Base-by-base conservation (phyloP, 30 jellyfish, hydroid and myxozoan genomes). In the Aurelia sp. region DNA sequence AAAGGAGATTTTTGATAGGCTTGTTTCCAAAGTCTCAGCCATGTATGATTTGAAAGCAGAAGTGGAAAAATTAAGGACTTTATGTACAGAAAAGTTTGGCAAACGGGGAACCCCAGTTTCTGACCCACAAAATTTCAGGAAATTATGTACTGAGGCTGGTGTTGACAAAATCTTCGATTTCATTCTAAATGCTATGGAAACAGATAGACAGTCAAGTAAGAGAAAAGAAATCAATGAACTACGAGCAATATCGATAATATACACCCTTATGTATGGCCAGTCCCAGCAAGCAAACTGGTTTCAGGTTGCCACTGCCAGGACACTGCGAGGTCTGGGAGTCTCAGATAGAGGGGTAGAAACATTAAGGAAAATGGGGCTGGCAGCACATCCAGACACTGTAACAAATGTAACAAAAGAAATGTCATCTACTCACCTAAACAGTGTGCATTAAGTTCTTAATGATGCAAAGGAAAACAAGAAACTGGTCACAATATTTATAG, bases 161-260 rank as follows among this genome's bases (percentile, higher is more conserved):
- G 68, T 8, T 58, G 68, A 58, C 3, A 58, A 58, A 58, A 58
- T 58, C 21, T 58, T 58, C 8, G 68, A 58, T 20, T 58, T 18
- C 12, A 59, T 65, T 17, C 3, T 65, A 21, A 65, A 65, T 65
- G 77, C 77, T 2, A 65, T 65, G 77, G 77, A 19, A 65, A 65
- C 77, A 65, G n/a, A 65, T 65, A 65, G 77, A 10, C 77, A 65
- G 50, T 65, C 77, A 65, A 65, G 48, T 65, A 65, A 65, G 77
- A 31, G 77, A 65, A 65, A 65, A 65, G 77, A 65, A 8, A 65
- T 65, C 27, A 58, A 58, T 58, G 68, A 58, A 58, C 27, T 58
- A 58, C 3, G 68, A 58, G 68, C 68, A 7, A 58, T 58, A 2
- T 58, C 68, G 3, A 58, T 7, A 3, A 58, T 58, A 16, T 58